Base-by-base conservation (phyloP, 1,140 invertebrate species). In the Macrotrachela quadricornifera region DNA sequence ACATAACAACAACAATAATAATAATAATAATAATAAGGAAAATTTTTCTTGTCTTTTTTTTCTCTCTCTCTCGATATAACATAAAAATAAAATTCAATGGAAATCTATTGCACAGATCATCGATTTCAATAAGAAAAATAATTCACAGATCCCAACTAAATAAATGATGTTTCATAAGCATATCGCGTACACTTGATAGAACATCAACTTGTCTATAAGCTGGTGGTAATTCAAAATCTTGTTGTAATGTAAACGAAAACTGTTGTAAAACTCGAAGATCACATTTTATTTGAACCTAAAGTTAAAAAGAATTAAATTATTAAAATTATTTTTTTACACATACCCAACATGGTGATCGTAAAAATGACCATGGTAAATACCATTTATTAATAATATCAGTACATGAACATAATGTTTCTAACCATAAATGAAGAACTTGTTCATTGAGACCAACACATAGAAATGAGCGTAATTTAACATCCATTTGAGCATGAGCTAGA, bases 341-440 rank as follows among this genome's bases (percentile, higher is more conserved):
- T n/a, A 96, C 87, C 90, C 92, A 97, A 16, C 87, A 92, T 14
- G 94, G 94, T 66, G 86, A 94, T 59, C 85, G 82, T 54, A 99
- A 79, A 67, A 94, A 97, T 37, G 91, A 95, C 86, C 88, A 95
- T 8, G 84, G 82, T 63, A 94, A 81, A 71, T 95, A 88, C 87
- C 88, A 97, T 74, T 94, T 95, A 65, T 91, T 82, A 10, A 97
- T 83, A 42, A 95, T 78, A 66, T 88, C 82, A 39, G 81, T 77
- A 68, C 81, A 87, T 6, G 87, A 91, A 71, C 91, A 97, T 12
- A 99, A 70, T 14, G 94, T 83, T 74, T 96, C 90, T 43, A 97
- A 75, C 94, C 94, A 99, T 16, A 97, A 73, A 74, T 99, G 92
- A 37, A 99, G 74, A 10, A 91, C 87, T 61, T 75, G 69, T 58